Evolutionary conservation across 2,797 vertebrate genomes (phyloP).

Genomic region (Artibeus lituratus): DNA sequence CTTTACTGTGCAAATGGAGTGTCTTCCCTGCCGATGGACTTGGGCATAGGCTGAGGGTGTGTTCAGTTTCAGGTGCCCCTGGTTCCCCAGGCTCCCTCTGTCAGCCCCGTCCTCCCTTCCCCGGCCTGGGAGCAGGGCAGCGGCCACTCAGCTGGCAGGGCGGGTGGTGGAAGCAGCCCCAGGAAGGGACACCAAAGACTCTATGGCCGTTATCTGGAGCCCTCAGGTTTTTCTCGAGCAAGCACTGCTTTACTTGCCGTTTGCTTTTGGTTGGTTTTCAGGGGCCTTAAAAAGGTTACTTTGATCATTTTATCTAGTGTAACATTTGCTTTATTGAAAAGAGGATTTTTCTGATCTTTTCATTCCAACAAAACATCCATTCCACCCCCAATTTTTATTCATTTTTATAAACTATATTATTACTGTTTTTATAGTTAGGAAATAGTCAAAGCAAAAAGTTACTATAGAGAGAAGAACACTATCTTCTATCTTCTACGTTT

Average conservation of each 20-base stretch:
- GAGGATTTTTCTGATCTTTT: neutral
- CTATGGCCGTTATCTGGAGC: rapidly evolving
- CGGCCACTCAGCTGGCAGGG: too few species aligned
- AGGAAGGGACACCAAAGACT: neutral
- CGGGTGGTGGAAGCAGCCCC: too few species aligned
- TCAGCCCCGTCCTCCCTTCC: rapidly evolving
- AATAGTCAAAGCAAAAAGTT: neutral
- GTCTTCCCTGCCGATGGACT: neutral
- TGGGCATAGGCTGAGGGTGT: neutral
- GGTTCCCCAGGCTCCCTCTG: neutral
- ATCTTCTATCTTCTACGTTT: neutral
- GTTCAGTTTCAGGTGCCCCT: neutral
- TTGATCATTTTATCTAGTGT: neutral
- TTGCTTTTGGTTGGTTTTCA: neutral
- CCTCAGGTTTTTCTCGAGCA: neutral
- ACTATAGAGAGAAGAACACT: neutral
- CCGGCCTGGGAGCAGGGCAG: neutral
- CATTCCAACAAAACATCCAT: neutral
- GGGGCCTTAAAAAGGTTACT: neutral
- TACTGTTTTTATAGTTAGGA: neutral
- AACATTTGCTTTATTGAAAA: neutral
- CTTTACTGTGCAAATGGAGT: rapidly evolving
- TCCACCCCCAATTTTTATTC: neutral
- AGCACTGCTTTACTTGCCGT: neutral
- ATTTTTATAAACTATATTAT: neutral